These are phyloP conservation scores for Lepus townsendii DNA, from an alignment of 2,797 vertebrate species.

Conservation along the genomic window DNA sequence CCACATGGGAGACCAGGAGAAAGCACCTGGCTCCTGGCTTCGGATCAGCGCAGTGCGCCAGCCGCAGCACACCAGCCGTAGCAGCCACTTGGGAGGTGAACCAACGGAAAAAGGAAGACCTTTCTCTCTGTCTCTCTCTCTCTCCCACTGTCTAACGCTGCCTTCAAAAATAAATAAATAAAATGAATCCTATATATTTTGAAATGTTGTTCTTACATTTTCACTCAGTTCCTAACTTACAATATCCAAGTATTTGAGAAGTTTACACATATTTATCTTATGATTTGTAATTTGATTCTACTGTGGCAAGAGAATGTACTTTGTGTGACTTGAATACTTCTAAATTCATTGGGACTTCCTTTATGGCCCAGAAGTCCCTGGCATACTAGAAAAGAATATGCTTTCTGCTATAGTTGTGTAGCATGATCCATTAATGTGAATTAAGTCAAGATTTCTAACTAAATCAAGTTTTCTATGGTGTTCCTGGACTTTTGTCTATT, in stretches of 20 bases:
- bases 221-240: background rate
- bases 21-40: too few species aligned
- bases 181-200: background rate
- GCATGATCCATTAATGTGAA: background rate
- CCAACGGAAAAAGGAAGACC: too few species aligned
- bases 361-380: background rate
- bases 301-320: background rate
- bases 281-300: conserved; percentile 11
- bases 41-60: fast-evolving
- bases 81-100: too few species aligned
- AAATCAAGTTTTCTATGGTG: background rate
- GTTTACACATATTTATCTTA: background rate
- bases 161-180: too few species aligned
- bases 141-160: too few species aligned
- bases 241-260: background rate
- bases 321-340: background rate
- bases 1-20: too few species aligned
- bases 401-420: background rate
- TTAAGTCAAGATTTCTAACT: background rate
- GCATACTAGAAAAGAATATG: background rate
- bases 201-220: background rate
- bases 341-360: conserved; percentile 2
- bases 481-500: background rate
- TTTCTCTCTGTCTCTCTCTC: too few species aligned
- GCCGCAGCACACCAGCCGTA: too few species aligned